These are phyloP conservation scores for Drosophila pruinosa DNA, from an alignment of 1,140 invertebrate species.

Conservation along the genomic window DNA sequence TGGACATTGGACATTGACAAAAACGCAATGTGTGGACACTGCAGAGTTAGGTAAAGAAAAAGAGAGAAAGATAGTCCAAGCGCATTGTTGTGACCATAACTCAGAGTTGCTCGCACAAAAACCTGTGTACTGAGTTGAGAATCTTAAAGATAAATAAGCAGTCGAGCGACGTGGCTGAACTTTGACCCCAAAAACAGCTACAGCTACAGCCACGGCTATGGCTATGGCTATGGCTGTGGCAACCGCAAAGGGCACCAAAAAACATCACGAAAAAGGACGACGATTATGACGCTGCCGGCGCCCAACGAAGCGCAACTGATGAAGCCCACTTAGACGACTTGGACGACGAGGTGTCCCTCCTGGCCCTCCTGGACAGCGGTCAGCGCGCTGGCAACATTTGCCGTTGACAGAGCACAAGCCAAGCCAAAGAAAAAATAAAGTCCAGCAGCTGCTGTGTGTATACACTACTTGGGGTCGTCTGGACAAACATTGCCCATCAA, in stretches of 20 bases:
- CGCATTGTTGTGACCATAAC: slow-evolving; percentile 74
- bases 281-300: slow-evolving; percentile 67
- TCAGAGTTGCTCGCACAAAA: slow-evolving; percentile 41
- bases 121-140: slow-evolving; percentile 73
- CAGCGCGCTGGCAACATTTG: slow-evolving; percentile 68
- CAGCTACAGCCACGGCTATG: no score
- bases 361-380: slow-evolving; percentile 48
- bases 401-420: slow-evolving; percentile 65
- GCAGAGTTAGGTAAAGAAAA: slow-evolving; percentile 39
- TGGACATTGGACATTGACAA: slow-evolving; percentile 81
- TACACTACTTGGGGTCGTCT: slow-evolving; percentile 80
- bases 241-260: slow-evolving; percentile 56
- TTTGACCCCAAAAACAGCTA: slow-evolving; percentile 67
- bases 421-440: slow-evolving; percentile 29
- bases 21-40: slow-evolving; percentile 39
- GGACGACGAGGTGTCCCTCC: slow-evolving; percentile 51
- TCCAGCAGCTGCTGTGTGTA: slow-evolving; percentile 42
- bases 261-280: slow-evolving; percentile 26
- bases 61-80: not conserved
- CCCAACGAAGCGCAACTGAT: slow-evolving; percentile 74
- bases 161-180: slow-evolving; percentile 52
- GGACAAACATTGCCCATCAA: slow-evolving; percentile 77
- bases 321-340: slow-evolving; percentile 70
- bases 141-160: slow-evolving; percentile 83
- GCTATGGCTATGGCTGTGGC: not conserved